Percentiles rank a stretch among this genome's conserved stretches.
Evolutionary conservation across 2,888 invertebrate species (phyloP).

Genomic region (Microctonus hyperodae): DNA sequence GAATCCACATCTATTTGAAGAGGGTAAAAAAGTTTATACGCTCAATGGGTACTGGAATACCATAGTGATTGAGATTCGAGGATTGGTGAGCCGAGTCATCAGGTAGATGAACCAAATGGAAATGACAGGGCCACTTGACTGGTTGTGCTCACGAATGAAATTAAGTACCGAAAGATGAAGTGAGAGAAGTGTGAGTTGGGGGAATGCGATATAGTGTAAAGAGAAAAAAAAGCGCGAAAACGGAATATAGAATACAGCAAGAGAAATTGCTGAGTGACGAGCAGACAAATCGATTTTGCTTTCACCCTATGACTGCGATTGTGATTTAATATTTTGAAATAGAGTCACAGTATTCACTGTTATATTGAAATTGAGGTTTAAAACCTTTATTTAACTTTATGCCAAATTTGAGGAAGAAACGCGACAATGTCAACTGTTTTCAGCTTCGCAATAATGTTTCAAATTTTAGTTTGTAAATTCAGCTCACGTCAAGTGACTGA

Average conservation of each 20-base stretch:
- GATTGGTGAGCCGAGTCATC: constrained; percentile 2
- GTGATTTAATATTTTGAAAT: constrained; percentile 6
- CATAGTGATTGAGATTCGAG: not conserved
- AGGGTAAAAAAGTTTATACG: not conserved
- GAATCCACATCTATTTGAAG: not conserved
- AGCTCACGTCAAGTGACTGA: not conserved
- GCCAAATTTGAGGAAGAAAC: not conserved
- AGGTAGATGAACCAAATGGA: constrained; percentile 21
- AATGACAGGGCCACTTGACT: constrained; percentile 29
- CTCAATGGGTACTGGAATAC: constrained; percentile 12
- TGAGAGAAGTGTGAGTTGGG: constrained; percentile 17
- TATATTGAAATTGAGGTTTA: constrained; percentile 19
- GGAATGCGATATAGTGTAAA: constrained; percentile 12
- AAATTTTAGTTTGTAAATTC: not conserved
- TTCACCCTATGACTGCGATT: constrained; percentile 12
- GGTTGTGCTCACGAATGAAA: constrained; percentile 32
- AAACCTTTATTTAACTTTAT: not conserved
- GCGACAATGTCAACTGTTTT: not conserved
- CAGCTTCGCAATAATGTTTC: not conserved
- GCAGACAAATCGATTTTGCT: constrained; percentile 40
- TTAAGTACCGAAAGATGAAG: constrained; percentile 26
- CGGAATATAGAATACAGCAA: not conserved
- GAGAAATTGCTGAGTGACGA: constrained; percentile 32
- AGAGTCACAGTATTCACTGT: not conserved
- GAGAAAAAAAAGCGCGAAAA: constrained; percentile 16